These are phyloP conservation scores for Aegotheles bennettii DNA, from an alignment of 2,113 vertebrate genomes.

Conservation along the genomic window DNA sequence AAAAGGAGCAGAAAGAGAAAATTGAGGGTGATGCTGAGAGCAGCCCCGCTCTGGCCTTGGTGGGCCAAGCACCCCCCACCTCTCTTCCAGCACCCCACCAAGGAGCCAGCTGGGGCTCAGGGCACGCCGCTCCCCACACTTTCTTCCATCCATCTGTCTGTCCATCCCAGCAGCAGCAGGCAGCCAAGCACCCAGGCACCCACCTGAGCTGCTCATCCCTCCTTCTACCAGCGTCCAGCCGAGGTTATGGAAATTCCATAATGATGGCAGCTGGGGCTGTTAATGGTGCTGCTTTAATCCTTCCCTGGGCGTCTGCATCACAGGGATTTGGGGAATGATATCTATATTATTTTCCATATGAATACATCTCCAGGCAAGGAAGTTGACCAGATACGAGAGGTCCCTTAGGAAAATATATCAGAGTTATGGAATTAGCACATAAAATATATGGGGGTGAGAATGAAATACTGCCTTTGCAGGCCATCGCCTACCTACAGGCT, in stretches of 20 bases:
- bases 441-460: not conserved
- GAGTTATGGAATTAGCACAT: not conserved
- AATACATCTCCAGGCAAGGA: not conserved
- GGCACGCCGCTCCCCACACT: fast-evolving
- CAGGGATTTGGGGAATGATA: not conserved
- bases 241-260: fast-evolving
- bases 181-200: not conserved
- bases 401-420: not conserved
- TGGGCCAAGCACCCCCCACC: no score
- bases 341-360: not conserved
- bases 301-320: not conserved
- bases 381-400: not conserved
- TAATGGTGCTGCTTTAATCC: not conserved
- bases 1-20: not conserved
- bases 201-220: not conserved
- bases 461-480: not conserved
- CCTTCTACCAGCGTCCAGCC: not conserved
- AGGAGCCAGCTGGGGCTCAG: not conserved
- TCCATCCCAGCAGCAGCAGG: not conserved
- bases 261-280: not conserved
- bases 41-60: not conserved
- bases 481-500: not conserved
- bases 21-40: no score
- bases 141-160: not conserved
- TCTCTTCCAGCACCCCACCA: not conserved